phyloP scores from a whole-genome alignment of 2,113 vertebrate genomes.

The Cyphomyrus plagiostoma region DNA sequence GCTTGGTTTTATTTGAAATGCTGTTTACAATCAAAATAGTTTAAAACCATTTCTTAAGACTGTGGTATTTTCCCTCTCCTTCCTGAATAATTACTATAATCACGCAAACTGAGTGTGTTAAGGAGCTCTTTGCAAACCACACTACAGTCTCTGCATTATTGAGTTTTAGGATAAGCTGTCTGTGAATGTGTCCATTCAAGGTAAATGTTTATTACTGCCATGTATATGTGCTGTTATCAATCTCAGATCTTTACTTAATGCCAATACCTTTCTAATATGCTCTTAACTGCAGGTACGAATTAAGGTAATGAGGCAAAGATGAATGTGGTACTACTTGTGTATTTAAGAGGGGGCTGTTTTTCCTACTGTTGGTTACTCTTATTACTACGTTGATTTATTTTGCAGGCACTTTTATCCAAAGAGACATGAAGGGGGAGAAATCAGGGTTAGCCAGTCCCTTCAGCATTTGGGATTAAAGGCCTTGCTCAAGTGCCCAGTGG shows the following conservation, averaged over 20 bases:
- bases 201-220: not conserved
- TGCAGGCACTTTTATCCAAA: not conserved
- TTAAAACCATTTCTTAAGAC: not conserved
- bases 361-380: not conserved
- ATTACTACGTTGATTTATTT: not conserved
- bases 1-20: not conserved
- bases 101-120: not conserved
- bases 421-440: not conserved
- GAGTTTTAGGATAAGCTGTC: not conserved
- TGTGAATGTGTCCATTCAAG: not conserved
- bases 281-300: not conserved
- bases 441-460: not conserved
- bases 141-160: not conserved
- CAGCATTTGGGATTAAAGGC: not conserved
- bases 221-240: not conserved
- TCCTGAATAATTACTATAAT: not conserved
- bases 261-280: not conserved
- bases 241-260: not conserved
- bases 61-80: not conserved
- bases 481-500: not conserved
- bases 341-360: not conserved
- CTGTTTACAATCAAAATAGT: not conserved
- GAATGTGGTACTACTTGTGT: not conserved
- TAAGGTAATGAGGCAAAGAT: not conserved
- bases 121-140: not conserved